Evolutionary conservation across 1,140 invertebrate species (phyloP).

Genomic region (Solen grandis): DNA sequence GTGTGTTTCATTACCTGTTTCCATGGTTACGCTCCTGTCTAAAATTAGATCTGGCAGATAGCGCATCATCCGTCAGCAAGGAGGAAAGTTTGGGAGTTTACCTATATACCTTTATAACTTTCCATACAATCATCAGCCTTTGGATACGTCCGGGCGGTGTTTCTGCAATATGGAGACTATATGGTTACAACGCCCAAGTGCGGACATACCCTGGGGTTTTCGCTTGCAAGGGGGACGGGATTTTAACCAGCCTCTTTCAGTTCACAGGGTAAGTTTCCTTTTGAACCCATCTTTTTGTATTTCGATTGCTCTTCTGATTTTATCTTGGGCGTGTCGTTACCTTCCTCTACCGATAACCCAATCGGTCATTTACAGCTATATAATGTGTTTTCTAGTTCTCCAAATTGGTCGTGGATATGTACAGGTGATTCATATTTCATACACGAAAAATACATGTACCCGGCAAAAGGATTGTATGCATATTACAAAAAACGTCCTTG

Average conservation of each 20-base stretch:
- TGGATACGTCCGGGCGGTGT: not conserved
- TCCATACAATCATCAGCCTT: not conserved
- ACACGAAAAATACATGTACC: no score
- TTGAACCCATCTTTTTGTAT: no score
- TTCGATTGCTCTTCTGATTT: no score
- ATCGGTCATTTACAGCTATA: no score
- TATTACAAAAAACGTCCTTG: no score
- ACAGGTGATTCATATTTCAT: no score
- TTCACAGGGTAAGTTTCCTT: constrained; percentile 90
- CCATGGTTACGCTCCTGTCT: constrained; percentile 58
- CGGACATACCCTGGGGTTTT: constrained; percentile 91
- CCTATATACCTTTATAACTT: not conserved
- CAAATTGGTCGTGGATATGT: no score
- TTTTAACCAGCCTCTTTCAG: constrained; percentile 91
- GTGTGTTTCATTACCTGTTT: constrained; percentile 51
- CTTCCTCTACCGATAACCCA: no score
- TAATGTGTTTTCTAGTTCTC: no score
- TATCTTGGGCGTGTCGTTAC: no score
- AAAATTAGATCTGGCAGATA: constrained; percentile 60
- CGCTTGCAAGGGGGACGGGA: constrained; percentile 94
- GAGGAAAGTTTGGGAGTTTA: constrained; percentile 46
- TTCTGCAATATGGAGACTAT: constrained; percentile 72
- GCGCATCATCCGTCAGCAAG: constrained; percentile 18
- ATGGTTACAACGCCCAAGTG: constrained; percentile 75
- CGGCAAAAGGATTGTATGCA: no score